Evolutionary conservation across 1,140 invertebrate genomes (phyloP), one percentile per base, ranked within the genome.

Genomic region (Trichonephila clavata): DNA sequence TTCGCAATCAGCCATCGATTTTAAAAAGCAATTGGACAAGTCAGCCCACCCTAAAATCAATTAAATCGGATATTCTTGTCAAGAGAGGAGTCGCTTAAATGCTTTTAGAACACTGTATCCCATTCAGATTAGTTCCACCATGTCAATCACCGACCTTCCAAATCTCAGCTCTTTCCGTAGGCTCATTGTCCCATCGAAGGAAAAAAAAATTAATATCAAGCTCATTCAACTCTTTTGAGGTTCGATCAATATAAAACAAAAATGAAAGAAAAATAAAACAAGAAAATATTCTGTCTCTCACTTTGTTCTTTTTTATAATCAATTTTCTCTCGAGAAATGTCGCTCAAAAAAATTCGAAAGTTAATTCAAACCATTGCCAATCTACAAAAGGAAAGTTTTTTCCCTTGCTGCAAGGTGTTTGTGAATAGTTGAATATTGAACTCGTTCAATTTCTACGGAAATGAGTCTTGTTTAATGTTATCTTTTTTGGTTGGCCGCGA

Each of bases 81-180:
- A 71, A 27, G 13, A 71, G 24, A 32, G 2, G 24, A 18, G 14
- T 24, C 14, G 24, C 24, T 71, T 71, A 71, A 71, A 71, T 71
- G 27, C 24, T 71, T 63, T 71, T 24, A 32, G 27, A 32, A 24
- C n/a, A 24, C 14, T 71, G 68, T 71, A 32, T 71, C 27, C 68
- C 68, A 14, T 71, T 32, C 14, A 71, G 68, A 71, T 71, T 71
- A 71, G 68, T 71, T 71, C 68, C 68, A 71, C 68, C 68, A 32
- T 71, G 68, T 71, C 68, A 71, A 71, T 71, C 68, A 71, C 14
- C 68, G 0, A 71, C 24, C 27, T 27, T 71, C n/a, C 3, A 27
- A 27, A 27, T 24, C 27, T 10, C 27, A 24, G 16, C 16, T 5
- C 3, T 71, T 71, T 16, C 68, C 27, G 5, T 71, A 27, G 14